Base-by-base conservation (phyloP, 2,888 invertebrate genomes). In the Caenorhabditis sp. region DNA sequence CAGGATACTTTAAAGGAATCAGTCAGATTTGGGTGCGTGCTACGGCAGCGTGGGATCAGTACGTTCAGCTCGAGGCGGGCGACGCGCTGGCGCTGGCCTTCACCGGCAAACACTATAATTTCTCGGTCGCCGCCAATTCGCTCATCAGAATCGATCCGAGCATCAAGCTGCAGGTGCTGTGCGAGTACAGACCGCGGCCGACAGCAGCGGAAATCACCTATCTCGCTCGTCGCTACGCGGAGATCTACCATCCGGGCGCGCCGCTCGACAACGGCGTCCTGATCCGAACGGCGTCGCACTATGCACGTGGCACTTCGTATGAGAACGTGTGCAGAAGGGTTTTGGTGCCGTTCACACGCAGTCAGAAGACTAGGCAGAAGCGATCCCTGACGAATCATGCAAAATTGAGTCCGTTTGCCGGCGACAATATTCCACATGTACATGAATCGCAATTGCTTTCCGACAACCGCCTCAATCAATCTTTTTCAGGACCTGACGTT, bases 1-100 rank as follows among this genome's bases (percentile, higher is more conserved):
- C 41, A 17, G 35, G 53, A 37, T 22, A n/a, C 53, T 55, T 55
- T 24, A 15, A 7, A 1, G 20, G 24, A 22, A n/a, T 39, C n/a
- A 8, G 6, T n/a, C 53, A 55, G 35, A 55, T 39, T 15, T 55
- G 53, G 53, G 53, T 55, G 20, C 2, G 13, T n/a, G 37, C 24
- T 8, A 13, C 37, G 7, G 37, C 20, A 15, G 7, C 53, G 9
- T 55, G 37, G 37, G 53, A 65, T 2, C 15, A 37, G 22, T 55
- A 45, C 20, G 11, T 11, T 1, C 22, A 17, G 9, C 1, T 6
- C 5, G 37, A 3, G 3, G 11, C 3, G n/a, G 65, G 55, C 5
- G 20, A 27, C 8, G 15, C 24, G 4, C 26, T 45, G 24, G 24
- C 24, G 9, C 20, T 45, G 24, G 22, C 45, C 17, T 45, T 45